These are phyloP conservation scores for Sebastes trivittatus DNA, from an alignment of 2,797 vertebrate species.

Conservation along the genomic window DNA sequence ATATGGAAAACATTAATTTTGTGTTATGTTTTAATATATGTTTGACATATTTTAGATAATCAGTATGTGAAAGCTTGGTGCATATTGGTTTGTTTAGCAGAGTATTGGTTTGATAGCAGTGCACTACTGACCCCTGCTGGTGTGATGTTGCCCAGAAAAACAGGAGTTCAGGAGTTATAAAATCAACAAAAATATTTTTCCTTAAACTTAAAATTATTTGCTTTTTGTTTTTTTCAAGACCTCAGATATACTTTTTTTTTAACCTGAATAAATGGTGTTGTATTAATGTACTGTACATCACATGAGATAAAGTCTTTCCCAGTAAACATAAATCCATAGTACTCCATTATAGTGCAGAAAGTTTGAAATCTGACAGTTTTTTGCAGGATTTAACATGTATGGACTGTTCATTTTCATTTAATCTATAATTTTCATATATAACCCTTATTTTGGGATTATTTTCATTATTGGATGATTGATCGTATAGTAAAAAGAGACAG, in stretches of 20 bases:
- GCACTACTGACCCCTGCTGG: slow-evolving; percentile 80
- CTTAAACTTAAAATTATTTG: not conserved
- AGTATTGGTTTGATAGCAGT: slow-evolving; percentile 29
- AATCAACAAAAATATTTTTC: not conserved
- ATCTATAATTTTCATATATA: not conserved
- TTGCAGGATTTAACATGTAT: not conserved
- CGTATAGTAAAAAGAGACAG: not conserved
- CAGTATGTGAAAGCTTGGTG: slow-evolving; percentile 1
- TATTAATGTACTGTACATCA: not conserved
- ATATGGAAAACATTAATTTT: not conserved
- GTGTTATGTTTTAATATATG: not conserved
- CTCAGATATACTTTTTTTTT: not conserved
- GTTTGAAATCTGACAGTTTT: not conserved
- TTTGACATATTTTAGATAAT: not conserved
- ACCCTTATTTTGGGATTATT: not conserved
- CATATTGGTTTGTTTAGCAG: slow-evolving; percentile 14
- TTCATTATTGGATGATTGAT: not conserved
- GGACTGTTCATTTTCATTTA: not conserved
- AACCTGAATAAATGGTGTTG: not conserved
- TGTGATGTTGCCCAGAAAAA: not conserved
- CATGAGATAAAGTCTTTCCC: not conserved
- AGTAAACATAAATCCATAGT: not conserved
- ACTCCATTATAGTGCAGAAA: not conserved
- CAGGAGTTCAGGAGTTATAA: not conserved
- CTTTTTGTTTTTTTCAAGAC: not conserved